These are phyloP conservation scores for Asteroscopus sphinx DNA, from an alignment of 2,888 invertebrate species.

Conservation along the genomic window DNA sequence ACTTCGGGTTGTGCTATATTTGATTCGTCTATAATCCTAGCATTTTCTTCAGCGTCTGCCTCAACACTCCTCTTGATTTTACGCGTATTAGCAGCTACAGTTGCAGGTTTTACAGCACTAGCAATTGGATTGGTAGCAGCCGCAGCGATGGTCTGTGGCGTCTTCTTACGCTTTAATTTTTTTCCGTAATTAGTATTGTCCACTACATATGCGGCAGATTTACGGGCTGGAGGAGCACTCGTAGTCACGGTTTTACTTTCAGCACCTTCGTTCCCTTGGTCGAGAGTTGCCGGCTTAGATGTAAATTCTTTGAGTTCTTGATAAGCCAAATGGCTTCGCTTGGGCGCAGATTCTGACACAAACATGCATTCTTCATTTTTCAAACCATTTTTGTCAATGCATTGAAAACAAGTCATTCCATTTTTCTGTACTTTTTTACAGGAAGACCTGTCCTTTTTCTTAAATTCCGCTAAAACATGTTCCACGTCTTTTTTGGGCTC, in stretches of 20 bases:
- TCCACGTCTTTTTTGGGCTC: constrained; percentile 92
- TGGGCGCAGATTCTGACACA: constrained; percentile 92
- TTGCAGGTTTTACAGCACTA: constrained; percentile 58
- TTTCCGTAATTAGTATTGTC: constrained; percentile 77
- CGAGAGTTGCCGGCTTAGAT: constrained; percentile 81
- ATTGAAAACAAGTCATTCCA: constrained; percentile 94
- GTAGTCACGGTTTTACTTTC: constrained; percentile 83
- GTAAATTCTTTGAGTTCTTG: constrained; percentile 91
- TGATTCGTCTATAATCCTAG: constrained; percentile 75
- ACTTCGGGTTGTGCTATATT: constrained; percentile 86
- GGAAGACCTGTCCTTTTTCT: constrained; percentile 92
- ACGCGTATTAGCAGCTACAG: constrained; percentile 49
- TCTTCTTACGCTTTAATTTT: constrained; percentile 83
- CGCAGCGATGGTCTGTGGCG: constrained; percentile 66
- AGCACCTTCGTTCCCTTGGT: constrained; percentile 76
- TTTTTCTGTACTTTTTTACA: constrained; percentile 93
- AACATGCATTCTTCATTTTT: constrained; percentile 95
- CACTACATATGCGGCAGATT: constrained; percentile 81
- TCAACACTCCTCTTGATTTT: constrained; percentile 80
- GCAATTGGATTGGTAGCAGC: constrained; percentile 70
- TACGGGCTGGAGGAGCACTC: constrained; percentile 73
- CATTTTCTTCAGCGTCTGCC: constrained; percentile 72
- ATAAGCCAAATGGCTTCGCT: constrained; percentile 91
- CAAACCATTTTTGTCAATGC: constrained; percentile 92
- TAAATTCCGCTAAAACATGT: constrained; percentile 93